Percentiles rank a stretch among this genome's conserved stretches.
Conservation (phyloP, 2,113 vertebrate species). For the Albula goreensis region DNA sequence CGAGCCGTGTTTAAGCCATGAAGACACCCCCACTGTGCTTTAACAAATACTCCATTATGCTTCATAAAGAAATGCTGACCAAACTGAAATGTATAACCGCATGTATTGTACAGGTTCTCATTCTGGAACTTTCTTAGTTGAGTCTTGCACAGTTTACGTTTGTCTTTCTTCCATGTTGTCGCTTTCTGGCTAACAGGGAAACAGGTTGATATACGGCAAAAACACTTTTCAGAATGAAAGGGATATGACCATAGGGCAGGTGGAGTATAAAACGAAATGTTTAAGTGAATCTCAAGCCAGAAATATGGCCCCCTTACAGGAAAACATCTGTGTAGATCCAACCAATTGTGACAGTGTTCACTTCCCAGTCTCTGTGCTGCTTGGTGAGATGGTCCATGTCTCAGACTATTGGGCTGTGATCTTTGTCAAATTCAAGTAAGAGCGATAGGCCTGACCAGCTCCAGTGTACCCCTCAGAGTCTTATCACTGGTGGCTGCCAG, state of each 20-base stretch:
- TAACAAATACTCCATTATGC: background rate
- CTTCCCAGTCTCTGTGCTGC: background rate
- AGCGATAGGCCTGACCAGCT: background rate
- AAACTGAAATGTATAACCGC: background rate
- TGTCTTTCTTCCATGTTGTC: background rate
- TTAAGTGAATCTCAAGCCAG: background rate
- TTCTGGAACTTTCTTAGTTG: background rate
- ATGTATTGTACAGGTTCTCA: background rate
- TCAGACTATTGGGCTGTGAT: background rate
- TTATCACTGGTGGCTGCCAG: background rate
- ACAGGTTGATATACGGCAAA: background rate
- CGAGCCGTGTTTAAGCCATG: background rate
- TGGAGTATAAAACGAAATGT: background rate
- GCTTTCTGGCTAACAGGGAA: background rate
- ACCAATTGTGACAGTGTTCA: background rate
- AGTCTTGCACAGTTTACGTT: background rate
- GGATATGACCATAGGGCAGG: background rate
- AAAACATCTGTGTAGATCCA: background rate
- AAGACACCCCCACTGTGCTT: background rate
- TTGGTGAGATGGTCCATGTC: background rate
- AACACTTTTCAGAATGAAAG: background rate
- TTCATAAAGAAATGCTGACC: background rate
- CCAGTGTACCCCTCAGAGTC: background rate
- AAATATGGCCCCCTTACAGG: background rate
- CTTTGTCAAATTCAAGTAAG: background rate